phyloP scores from a whole-genome alignment of 2,113 vertebrate species.

The Vombatus ursinus region DNA sequence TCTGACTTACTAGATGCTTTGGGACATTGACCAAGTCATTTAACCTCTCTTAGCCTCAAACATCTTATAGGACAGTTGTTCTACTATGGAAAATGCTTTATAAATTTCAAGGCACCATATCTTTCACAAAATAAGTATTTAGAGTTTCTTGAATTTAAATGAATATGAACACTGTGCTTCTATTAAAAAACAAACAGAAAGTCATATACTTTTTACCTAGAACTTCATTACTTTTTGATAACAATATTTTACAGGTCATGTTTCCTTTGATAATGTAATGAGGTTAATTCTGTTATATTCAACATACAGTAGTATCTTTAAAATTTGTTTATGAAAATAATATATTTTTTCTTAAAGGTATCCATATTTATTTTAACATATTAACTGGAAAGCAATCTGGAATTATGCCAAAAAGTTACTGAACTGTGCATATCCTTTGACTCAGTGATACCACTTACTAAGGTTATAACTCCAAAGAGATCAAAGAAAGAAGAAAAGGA shows the following conservation, averaged over 20 bases:
- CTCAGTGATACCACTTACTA: background rate
- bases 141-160: background rate
- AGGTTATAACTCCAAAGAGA: background rate
- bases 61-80: background rate
- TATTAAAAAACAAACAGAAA: slow-evolving; percentile 31
- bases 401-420: background rate
- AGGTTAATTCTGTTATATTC: background rate
- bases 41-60: background rate
- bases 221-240: slow-evolving; percentile 41
- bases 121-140: background rate
- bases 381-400: slow-evolving; percentile 26
- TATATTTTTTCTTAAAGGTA: background rate
- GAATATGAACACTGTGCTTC: background rate
- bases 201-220: background rate
- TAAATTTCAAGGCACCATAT: background rate
- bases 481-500: background rate
- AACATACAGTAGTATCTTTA: background rate
- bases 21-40: background rate
- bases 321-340: background rate
- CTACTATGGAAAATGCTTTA: background rate
- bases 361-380: background rate
- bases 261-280: slow-evolving; percentile 39
- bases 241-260: slow-evolving; percentile 33
- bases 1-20: background rate
- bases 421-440: background rate